A percentile compares a stretch with the other conserved stretches of the same genome.
These are phyloP conservation scores for Magallana gigas DNA, from an alignment of 1,140 invertebrate genomes.

Conservation along the genomic window DNA sequence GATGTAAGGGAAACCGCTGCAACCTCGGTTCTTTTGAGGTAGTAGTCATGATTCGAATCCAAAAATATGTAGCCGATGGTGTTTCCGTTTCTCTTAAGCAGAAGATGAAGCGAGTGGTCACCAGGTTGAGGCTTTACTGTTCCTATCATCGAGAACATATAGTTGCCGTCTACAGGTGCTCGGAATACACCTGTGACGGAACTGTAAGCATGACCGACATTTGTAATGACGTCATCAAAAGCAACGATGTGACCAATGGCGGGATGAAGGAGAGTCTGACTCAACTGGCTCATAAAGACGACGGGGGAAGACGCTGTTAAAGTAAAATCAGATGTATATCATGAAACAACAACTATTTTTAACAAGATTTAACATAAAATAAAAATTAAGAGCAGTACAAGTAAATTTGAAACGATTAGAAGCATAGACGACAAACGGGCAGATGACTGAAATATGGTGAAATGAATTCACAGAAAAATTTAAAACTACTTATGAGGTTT, in stretches of 20 bases:
- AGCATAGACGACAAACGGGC: too few relatives aligned
- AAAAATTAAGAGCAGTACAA: too few relatives aligned
- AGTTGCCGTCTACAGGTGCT: not conserved
- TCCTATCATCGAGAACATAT: conserved; percentile 1
- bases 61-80: not conserved
- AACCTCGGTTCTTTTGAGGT: not conserved
- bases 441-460: too few relatives aligned
- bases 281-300: conserved; percentile 6
- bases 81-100: not conserved
- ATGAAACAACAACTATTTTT: not conserved
- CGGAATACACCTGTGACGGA: not conserved
- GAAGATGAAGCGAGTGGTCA: not conserved
- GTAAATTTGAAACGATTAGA: too few relatives aligned
- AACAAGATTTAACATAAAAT: too few relatives aligned
- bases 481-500: too few relatives aligned
- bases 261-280: not conserved
- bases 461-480: too few relatives aligned
- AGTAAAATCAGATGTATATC: not conserved
- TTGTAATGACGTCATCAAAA: conserved; percentile 9
- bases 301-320: not conserved
- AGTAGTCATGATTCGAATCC: not conserved
- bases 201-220: conserved; percentile 13
- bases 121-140: not conserved
- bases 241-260: not conserved
- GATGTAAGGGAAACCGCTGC: not conserved